phyloP scores from a whole-genome alignment of 2,113 vertebrate genomes.

The Platysternon megacephalum region DNA sequence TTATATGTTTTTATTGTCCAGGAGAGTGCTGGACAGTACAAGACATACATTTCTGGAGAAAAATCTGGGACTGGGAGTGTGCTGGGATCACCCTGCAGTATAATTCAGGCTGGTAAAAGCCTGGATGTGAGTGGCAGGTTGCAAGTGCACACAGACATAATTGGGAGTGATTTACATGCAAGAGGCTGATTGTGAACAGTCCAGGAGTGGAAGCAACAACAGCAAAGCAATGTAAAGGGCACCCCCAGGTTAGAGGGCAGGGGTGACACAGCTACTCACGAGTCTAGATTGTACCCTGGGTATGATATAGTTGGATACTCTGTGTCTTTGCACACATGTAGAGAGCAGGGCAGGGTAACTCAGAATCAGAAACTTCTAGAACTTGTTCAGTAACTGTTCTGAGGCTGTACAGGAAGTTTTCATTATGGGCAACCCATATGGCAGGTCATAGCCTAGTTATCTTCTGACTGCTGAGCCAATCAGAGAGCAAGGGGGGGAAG shows the following conservation, averaged over 20 bases:
- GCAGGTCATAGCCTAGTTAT: no score
- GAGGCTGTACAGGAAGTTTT: neutral
- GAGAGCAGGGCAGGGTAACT: neutral
- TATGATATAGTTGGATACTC: neutral
- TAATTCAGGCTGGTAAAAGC: no score
- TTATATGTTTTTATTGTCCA: no score
- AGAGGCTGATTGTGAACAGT: neutral
- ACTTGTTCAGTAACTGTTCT: neutral
- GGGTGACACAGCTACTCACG: neutral
- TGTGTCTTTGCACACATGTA: neutral
- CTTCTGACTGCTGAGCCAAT: no score
- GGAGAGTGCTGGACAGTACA: no score
- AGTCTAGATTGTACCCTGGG: neutral
- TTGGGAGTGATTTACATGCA: neutral
- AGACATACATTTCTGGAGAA: no score
- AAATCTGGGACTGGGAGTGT: no score
- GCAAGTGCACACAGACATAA: neutral
- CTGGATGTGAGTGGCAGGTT: neutral
- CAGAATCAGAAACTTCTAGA: no score
- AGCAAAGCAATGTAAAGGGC: neutral
- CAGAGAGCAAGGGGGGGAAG: no score
- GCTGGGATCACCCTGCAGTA: no score
- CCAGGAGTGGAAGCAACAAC: no score
- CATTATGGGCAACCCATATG: neutral
- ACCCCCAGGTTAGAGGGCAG: neutral